Evolutionary conservation across 2,113 vertebrate genomes (phyloP).

Genomic region (Chionodraco myersi): DNA sequence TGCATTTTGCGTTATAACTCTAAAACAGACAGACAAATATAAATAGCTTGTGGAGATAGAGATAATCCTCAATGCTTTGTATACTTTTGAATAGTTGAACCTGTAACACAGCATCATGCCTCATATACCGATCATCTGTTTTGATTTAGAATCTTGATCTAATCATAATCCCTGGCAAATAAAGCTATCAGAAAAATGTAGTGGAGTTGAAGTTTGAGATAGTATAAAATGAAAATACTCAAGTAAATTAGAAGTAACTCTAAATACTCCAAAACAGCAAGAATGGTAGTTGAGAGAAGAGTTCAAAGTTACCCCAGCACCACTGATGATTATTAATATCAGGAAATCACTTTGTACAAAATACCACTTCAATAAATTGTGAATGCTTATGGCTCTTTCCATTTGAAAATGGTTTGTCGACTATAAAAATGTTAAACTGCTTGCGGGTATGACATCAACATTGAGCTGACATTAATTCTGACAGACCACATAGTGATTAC

Average conservation of each 20-base stretch:
- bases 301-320: not conserved
- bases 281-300: too few relatives aligned
- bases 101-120: not conserved
- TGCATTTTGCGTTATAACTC: not conserved
- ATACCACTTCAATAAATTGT: not conserved
- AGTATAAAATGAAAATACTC: not conserved
- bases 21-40: not conserved
- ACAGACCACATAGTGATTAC: constrained; percentile 11
- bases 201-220: not conserved
- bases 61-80: too few relatives aligned
- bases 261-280: not conserved
- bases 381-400: not conserved
- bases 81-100: too few relatives aligned
- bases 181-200: not conserved
- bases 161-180: not conserved
- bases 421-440: constrained; percentile 3
- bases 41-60: too few relatives aligned
- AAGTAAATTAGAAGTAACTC: not conserved
- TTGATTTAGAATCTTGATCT: not conserved
- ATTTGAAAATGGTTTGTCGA: not conserved
- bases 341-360: not conserved
- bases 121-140: not conserved
- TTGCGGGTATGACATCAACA: not conserved
- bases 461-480: constrained; percentile 17
- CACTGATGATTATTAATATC: not conserved